Conservation (phyloP, 2,797 vertebrate genomes). For the Carduelis carduelis region DNA sequence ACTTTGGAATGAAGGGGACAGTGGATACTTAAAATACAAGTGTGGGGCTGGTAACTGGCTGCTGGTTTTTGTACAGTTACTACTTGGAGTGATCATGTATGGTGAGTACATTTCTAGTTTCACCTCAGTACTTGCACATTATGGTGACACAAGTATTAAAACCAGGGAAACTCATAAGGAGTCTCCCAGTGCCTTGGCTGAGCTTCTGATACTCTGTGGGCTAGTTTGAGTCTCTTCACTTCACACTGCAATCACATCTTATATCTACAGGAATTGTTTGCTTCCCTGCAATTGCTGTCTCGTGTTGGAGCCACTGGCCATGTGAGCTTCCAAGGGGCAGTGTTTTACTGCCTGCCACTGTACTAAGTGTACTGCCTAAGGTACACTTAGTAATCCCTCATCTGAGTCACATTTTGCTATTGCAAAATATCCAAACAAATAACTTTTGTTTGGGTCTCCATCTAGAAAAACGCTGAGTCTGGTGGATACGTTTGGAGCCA, state of each 20-base stretch:
- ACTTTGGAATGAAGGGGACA: neutral
- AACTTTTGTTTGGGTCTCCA: constrained; percentile 4
- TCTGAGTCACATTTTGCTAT: neutral
- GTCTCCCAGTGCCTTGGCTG: neutral
- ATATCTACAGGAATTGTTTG: neutral
- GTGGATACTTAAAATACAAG: neutral
- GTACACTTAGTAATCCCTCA: neutral
- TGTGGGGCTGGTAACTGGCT: neutral
- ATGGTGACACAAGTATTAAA: neutral
- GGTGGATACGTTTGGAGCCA: neutral
- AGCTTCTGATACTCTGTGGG: neutral
- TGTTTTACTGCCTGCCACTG: neutral
- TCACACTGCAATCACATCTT: neutral
- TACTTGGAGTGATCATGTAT: fast-evolving
- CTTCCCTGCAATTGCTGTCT: neutral
- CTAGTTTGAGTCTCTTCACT: neutral
- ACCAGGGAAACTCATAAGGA: neutral
- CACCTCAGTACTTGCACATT: fast-evolving
- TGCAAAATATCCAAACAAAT: constrained; percentile 28
- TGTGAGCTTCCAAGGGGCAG: neutral
- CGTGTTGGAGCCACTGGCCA: neutral
- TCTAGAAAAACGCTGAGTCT: neutral
- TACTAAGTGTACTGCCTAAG: neutral
- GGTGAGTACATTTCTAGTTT: neutral
- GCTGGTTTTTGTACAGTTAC: neutral